phyloP scores from a whole-genome alignment of 2,113 vertebrate species.

The Neodontobutis hainanensis region DNA sequence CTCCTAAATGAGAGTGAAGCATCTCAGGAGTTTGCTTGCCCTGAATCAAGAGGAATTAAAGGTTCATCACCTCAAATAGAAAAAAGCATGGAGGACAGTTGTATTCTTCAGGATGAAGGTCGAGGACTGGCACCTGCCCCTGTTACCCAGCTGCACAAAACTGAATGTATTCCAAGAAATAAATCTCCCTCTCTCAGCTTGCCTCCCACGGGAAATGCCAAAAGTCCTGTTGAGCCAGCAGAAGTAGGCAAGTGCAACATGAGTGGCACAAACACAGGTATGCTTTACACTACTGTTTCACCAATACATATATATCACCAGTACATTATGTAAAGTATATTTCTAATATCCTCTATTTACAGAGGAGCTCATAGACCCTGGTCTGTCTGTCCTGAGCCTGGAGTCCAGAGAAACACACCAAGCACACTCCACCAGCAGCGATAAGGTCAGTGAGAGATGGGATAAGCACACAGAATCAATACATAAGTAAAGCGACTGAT shows the following conservation, averaged over 20 bases:
- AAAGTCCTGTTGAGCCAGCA: slow-evolving; percentile 39
- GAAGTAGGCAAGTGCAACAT: slow-evolving; percentile 69
- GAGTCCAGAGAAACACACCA: slow-evolving; percentile 70
- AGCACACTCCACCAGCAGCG: slow-evolving; percentile 71
- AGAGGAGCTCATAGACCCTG: slow-evolving; percentile 76
- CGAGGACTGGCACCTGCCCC: slow-evolving; percentile 13
- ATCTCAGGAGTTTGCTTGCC: slow-evolving; percentile 29
- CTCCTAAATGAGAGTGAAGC: slow-evolving; percentile 43
- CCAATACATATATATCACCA: too few species aligned
- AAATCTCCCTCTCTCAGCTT: slow-evolving; percentile 12
- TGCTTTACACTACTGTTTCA: neutral
- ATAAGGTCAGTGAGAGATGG: slow-evolving; percentile 72
- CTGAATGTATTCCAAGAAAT: slow-evolving; percentile 46
- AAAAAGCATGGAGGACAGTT: slow-evolving; percentile 30
- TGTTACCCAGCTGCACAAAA: slow-evolving; percentile 38
- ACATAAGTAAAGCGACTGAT: slow-evolving; percentile 45
- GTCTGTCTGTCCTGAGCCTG: slow-evolving; percentile 73
- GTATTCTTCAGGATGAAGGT: slow-evolving; percentile 44
- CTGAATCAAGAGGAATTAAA: slow-evolving; percentile 54
- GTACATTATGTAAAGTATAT: neutral
- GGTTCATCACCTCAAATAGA: slow-evolving; percentile 31
- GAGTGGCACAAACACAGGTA: slow-evolving; percentile 72
- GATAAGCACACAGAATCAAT: slow-evolving; percentile 20
- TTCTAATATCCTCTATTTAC: neutral
- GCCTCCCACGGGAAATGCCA: slow-evolving; percentile 37